These are phyloP conservation scores for Oncorhynchus mykiss DNA, from an alignment of 2,113 vertebrate species.

Conservation along the genomic window DNA sequence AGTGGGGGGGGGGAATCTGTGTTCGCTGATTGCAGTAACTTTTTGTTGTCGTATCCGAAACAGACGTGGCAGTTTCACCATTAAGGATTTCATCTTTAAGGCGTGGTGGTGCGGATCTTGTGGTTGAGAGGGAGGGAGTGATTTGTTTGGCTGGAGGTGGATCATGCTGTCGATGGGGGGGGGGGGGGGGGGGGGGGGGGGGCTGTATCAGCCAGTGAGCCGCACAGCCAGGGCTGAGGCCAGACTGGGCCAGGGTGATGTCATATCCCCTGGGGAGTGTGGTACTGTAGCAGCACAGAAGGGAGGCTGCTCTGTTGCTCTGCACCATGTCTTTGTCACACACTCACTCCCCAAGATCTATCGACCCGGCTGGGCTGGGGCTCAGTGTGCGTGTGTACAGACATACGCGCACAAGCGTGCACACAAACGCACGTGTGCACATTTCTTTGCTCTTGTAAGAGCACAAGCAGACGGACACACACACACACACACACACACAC, in stretches of 20 bases:
- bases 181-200: conserved; percentile 14
- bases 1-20: too few species aligned
- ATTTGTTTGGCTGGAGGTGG: background rate
- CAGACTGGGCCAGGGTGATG: conserved; percentile 33
- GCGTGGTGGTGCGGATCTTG: conserved; percentile 24
- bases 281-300: conserved; percentile 11
- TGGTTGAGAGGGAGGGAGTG: background rate
- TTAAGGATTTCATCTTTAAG: conserved; percentile 1
- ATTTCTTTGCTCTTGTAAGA: background rate
- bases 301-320: conserved; percentile 10
- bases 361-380: background rate
- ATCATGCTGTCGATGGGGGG: background rate
- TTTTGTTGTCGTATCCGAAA: too few species aligned
- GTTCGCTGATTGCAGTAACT: too few species aligned
- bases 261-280: conserved; percentile 35
- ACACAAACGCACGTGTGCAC: background rate
- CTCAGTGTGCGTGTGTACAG: background rate
- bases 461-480: background rate
- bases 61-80: background rate
- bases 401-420: background rate
- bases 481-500: background rate
- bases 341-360: background rate
- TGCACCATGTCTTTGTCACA: conserved; percentile 26
- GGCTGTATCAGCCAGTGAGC: background rate
- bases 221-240: background rate